phyloP scores from a whole-genome alignment of 2,797 vertebrate species.

The Molothrus ater region DNA sequence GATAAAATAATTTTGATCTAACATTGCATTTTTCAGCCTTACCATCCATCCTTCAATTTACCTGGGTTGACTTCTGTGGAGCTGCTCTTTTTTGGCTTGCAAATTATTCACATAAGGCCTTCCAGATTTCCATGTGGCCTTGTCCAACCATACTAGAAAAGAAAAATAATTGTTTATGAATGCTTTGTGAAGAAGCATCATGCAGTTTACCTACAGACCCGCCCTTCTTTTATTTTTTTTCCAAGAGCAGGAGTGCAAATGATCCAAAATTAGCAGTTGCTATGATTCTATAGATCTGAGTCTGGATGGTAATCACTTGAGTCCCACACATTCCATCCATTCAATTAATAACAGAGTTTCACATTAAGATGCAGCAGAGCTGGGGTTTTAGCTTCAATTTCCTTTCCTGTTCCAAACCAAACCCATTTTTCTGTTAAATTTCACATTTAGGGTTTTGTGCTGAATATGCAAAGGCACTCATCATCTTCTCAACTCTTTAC shows the following conservation, averaged over 20 bases:
- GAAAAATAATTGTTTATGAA: not conserved
- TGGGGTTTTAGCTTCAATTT: not conserved
- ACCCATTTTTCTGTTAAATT: not conserved
- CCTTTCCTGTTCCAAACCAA: not conserved
- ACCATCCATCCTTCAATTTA: not conserved
- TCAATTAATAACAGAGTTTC: not conserved
- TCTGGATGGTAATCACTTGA: not conserved
- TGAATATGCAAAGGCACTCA: not conserved
- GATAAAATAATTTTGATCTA: not conserved
- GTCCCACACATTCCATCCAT: not conserved
- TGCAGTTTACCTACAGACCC: not conserved
- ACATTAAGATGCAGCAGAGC: not conserved
- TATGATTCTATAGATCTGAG: not conserved
- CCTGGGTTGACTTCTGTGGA: not conserved
- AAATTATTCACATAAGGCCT: not conserved
- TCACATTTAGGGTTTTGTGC: not conserved
- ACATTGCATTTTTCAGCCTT: not conserved
- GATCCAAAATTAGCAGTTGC: not conserved
- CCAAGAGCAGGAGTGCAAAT: not conserved
- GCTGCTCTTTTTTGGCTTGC: not conserved
- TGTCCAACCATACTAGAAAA: not conserved
- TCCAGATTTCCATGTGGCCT: not conserved
- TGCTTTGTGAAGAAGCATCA: not conserved
- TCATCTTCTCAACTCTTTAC: not conserved
- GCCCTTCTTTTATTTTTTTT: not conserved